Evolutionary conservation across 1,140 invertebrate genomes (phyloP).

Genomic region (Holcopasites calliopsidis): DNA sequence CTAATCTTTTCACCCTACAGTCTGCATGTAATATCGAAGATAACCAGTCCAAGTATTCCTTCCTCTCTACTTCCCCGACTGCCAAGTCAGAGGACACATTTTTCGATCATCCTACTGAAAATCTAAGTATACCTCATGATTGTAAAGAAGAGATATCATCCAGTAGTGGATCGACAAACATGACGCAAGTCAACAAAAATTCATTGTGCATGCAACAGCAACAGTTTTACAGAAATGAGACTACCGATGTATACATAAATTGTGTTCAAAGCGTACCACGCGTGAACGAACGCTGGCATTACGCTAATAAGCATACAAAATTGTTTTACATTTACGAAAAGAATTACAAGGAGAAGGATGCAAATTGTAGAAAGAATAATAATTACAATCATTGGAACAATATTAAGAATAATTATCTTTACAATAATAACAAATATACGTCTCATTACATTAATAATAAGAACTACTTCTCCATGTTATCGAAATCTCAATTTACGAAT

Average conservation of each 20-base stretch:
- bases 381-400: conserved; percentile 44
- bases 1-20: conserved; percentile 58
- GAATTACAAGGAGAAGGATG: conserved; percentile 30
- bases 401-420: conserved; percentile 46
- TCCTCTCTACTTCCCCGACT: conserved; percentile 39
- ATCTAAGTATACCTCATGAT: conserved; percentile 24
- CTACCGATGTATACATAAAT: conserved; percentile 34
- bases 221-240: conserved; percentile 43
- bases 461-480: conserved; percentile 49
- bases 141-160: conserved; percentile 32
- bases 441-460: conserved; percentile 40
- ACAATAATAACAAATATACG: conserved; percentile 37
- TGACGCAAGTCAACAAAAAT: conserved; percentile 15
- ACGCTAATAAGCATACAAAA: conserved; percentile 43
- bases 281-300: conserved; percentile 40
- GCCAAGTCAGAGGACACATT: conserved; percentile 43
- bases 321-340: conserved; percentile 49
- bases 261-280: conserved; percentile 32
- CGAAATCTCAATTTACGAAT: conserved; percentile 54
- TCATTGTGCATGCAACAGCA: conserved; percentile 29
- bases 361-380: conserved; percentile 22
- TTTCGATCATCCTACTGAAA: conserved; percentile 40
- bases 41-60: conserved; percentile 34
- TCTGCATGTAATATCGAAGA: conserved; percentile 43
- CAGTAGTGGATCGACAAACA: conserved; percentile 9